Percentiles rank a stretch among this genome's conserved stretches.
Evolutionary conservation across 2,888 invertebrate genomes (phyloP).

Genomic region (Crossocerus cetratus): DNA sequence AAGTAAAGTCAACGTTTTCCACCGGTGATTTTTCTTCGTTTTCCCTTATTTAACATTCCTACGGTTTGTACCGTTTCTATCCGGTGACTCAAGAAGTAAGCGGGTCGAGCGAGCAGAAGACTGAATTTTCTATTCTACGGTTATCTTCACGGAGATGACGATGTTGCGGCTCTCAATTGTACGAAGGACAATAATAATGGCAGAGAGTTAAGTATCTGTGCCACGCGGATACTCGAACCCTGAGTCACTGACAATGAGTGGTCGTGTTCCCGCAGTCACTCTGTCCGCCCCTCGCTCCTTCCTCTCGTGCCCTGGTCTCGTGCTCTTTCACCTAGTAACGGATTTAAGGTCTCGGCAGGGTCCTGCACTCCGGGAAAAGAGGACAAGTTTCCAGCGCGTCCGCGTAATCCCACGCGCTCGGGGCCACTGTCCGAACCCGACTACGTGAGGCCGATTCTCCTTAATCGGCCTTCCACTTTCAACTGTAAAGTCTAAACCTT

Average conservation of each 20-base stretch:
- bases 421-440: not conserved
- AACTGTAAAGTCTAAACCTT: not conserved
- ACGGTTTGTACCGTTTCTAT: too few relatives aligned
- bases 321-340: slow-evolving; percentile 64
- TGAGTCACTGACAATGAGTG: slow-evolving; percentile 48
- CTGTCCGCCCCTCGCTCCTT: slow-evolving; percentile 15
- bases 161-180: not conserved
- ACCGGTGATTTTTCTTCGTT: too few relatives aligned
- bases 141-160: too few relatives aligned
- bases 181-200: slow-evolving; percentile 32
- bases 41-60: too few relatives aligned
- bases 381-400: slow-evolving; percentile 18
- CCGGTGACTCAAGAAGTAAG: too few relatives aligned
- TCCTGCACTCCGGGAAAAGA: slow-evolving; percentile 1
- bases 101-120: too few relatives aligned
- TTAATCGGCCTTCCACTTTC: not conserved
- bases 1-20: too few relatives aligned
- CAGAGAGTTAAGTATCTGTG: slow-evolving; percentile 45
- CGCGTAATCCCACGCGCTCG: slow-evolving; percentile 15
- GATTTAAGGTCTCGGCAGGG: slow-evolving; percentile 44
- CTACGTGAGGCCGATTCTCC: not conserved
- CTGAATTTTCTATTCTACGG: too few relatives aligned
- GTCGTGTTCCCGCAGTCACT: slow-evolving; percentile 22
- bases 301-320: slow-evolving; percentile 38
- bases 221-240: slow-evolving; percentile 54